Conservation (phyloP, 2,113 vertebrate genomes). For the Brachyhypopomus occidentalis region DNA sequence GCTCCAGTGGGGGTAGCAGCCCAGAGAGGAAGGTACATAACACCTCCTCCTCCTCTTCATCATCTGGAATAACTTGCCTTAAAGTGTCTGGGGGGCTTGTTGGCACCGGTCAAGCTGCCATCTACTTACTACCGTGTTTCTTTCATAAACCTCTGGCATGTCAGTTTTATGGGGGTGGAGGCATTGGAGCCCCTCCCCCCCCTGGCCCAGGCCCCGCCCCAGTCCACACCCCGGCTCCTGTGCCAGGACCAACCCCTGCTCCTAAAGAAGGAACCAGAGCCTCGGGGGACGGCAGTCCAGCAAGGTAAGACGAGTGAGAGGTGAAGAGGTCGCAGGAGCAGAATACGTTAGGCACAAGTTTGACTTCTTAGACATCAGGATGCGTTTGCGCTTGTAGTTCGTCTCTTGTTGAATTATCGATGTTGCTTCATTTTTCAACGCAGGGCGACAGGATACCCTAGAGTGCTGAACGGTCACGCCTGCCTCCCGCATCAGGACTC, state of each 20-base stretch:
- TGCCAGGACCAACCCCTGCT: conserved; percentile 45
- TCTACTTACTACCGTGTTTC: conserved; percentile 1
- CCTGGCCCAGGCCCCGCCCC: conserved; percentile 18
- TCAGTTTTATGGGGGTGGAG: conserved; percentile 68
- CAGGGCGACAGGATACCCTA: conserved; percentile 72
- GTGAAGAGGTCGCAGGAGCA: background rate
- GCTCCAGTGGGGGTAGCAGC: conserved; percentile 82
- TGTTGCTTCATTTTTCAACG: background rate
- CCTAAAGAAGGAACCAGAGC: conserved; percentile 54
- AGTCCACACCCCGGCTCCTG: conserved; percentile 19
- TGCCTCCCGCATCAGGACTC: conserved; percentile 71
- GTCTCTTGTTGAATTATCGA: background rate
- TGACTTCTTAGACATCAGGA: too few species aligned
- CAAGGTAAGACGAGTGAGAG: conserved; percentile 55
- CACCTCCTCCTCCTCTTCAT: background rate
- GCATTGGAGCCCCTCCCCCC: conserved; percentile 50
- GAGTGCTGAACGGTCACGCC: conserved; percentile 71
- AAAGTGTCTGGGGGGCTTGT: background rate
- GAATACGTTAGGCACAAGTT: background rate
- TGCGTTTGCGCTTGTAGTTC: background rate
- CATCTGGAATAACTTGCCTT: background rate
- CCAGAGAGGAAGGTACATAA: conserved; percentile 74
- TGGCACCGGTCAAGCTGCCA: background rate
- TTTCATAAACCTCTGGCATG: background rate
- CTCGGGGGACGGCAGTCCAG: conserved; percentile 49